phyloP scores from a whole-genome alignment of 2,888 invertebrate species.

The Drosophila anceps region DNA sequence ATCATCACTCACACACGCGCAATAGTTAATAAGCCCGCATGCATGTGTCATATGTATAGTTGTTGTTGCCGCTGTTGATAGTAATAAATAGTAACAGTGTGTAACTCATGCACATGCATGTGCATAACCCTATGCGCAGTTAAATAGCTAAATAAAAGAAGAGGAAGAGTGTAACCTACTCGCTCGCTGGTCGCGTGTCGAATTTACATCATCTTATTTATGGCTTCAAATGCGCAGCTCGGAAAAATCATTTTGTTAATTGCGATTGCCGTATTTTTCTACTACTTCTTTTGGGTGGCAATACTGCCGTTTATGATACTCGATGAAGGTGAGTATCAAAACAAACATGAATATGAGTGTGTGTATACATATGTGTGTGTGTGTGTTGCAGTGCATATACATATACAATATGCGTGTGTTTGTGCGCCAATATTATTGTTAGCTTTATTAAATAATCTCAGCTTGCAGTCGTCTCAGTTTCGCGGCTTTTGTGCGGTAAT shows the following conservation, averaged over 20 bases:
- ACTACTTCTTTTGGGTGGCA: slow-evolving; percentile 89
- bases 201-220: slow-evolving; percentile 75
- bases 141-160: slow-evolving; percentile 4
- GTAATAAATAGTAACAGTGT: slow-evolving; percentile 11
- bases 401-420: not conserved
- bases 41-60: slow-evolving; percentile 25
- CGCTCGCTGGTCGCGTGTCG: slow-evolving; percentile 49
- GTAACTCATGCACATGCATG: slow-evolving; percentile 14
- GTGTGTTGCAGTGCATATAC: not conserved
- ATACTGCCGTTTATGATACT: slow-evolving; percentile 89
- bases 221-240: slow-evolving; percentile 87
- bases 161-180: slow-evolving; percentile 11
- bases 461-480: slow-evolving; percentile 27
- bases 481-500: slow-evolving; percentile 72
- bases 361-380: not conserved
- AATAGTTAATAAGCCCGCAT: slow-evolving; percentile 44
- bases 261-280: slow-evolving; percentile 86
- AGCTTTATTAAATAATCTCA: slow-evolving; percentile 70
- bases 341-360: slow-evolving; percentile 12
- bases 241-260: slow-evolving; percentile 88
- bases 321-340: slow-evolving; percentile 86
- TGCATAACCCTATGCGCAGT: slow-evolving; percentile 41
- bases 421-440: slow-evolving; percentile 31
- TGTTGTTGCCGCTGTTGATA: slow-evolving; percentile 3
- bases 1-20: not conserved